Evolutionary conservation across 2,797 vertebrate species (phyloP).

Genomic region (Gambelia wislizenii): DNA sequence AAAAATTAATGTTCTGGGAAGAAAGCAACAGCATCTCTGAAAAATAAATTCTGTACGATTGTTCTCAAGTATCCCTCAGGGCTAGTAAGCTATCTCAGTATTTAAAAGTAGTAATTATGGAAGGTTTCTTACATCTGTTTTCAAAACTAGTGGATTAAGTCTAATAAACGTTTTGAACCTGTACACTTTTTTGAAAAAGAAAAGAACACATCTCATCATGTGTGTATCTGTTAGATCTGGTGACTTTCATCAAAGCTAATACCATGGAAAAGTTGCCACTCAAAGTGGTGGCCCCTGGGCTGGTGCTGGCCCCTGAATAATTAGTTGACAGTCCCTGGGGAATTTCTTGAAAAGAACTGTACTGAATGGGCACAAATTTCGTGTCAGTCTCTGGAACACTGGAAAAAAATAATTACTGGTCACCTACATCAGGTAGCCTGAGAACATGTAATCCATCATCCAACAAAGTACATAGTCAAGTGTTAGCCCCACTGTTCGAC

Average conservation of each 20-base stretch:
- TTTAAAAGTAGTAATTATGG: slow-evolving; percentile 29
- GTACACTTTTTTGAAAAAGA: neutral
- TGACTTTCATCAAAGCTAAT: neutral
- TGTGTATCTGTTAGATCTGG: neutral
- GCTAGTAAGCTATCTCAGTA: neutral
- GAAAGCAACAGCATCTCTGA: neutral
- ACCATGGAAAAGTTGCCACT: neutral
- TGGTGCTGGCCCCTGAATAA: no score
- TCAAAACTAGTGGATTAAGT: neutral
- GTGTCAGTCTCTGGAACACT: no score
- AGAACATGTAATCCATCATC: neutral
- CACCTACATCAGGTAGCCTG: neutral
- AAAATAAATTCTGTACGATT: slow-evolving; percentile 25
- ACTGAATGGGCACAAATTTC: no score
- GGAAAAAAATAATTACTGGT: no score
- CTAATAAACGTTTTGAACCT: neutral
- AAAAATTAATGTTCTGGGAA: slow-evolving; percentile 28
- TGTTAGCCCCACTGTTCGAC: neutral
- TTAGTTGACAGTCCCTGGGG: no score
- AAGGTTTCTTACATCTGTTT: neutral
- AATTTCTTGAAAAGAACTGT: no score
- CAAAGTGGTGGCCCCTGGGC: no score
- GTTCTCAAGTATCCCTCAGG: neutral
- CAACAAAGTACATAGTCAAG: slow-evolving; percentile 35
- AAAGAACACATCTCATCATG: neutral